Base-by-base conservation (phyloP, 1,140 invertebrate genomes). In the Calliphora vicina region DNA sequence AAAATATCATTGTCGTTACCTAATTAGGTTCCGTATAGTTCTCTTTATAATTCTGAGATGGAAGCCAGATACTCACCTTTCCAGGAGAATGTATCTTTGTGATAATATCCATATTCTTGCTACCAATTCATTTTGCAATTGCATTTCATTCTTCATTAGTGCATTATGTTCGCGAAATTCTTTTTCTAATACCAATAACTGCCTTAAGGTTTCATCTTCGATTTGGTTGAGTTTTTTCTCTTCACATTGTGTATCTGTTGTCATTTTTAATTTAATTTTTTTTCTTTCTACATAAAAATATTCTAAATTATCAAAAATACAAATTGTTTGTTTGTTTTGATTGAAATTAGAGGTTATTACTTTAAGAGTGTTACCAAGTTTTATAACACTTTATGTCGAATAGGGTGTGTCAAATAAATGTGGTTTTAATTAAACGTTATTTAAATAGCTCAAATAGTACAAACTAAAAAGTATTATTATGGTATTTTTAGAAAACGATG, bases 71-170 rank as follows among this genome's bases (percentile, higher is more conserved):
- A 4, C 26, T 57, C 12, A 82, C 81, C 81, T 73, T 17, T 76
- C 73, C 26, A 84, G 15, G 13, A 84, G 57, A 20, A 84, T 57
- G 71, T 84, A 84, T 35, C 83, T 71, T 35, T 84, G 83, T 23
- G 83, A 82, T 26, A 84, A 45, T 6, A 84, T 71, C 83, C 83
- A 84, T 29, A 84, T 27, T 8, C 83, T 81, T 5, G 43, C 27
- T 15, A 82, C 23, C 29, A 80, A 20, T 13, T 84, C 83, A 23
- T 84, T 84, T 45, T 84, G 83, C 4, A 27, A 43, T 13, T 35
- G 20, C 45, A 84, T 29, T 84, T 84, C 83, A 6, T 81, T 74
- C 6, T 78, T 76, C 15, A 61, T 78, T 4, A 67, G n/a, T 0
- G 45, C 25, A 12, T 82, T 76, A 23, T 78, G 35, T 17, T 82